Evolutionary conservation across 1,140 invertebrate species (phyloP), one percentile per base, ranked within the genome.

Genomic region (Phthorimaea operculella): DNA sequence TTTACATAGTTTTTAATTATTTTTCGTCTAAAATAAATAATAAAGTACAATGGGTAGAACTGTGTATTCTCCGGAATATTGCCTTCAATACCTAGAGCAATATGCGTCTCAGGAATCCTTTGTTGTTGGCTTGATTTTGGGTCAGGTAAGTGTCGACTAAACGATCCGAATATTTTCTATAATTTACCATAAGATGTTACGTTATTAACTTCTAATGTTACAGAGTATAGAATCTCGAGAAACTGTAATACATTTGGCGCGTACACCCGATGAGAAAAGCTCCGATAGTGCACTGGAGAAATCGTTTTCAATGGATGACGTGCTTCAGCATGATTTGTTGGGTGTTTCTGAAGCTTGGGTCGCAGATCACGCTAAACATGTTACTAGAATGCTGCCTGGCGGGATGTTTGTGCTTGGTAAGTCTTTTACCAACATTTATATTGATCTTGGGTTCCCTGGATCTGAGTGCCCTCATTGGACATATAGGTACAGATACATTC

Each of bases 301-400:
- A n/a, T 79, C 69, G 64, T 72, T 68, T 64, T 62, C 60, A 44
- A 79, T 68, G 36, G 81, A 72, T 60, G 50, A 55, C 55, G 79
- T 80, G 56, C 55, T 51, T 15, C 58, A 58, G 4, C 70, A 62
- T 45, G 76, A 64, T 61, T 57, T 80, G 12, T 52, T 71, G 15
- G 87, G 87, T 64, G 82, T 91, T 18, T 87, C 88, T 18, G 88
- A 89, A 54, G 86, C 76, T 56, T 90, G 88, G 87, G 83, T 92
- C 7, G 90, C 89, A 7, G 90, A 92, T 79, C 90, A 92, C 85
- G 90, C 90, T 7, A 89, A 88, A 78, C 88, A 91, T 85, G 89
- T 94, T 0, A 92, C 90, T 1, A 88, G 92, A 79, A 95, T 95
- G 93, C 79, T 96, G 50, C 92, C 93, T 39, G 93, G 94, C 45